These are phyloP conservation scores for Nixonia krombeini DNA, from an alignment of 1,140 invertebrate species.

Conservation along the genomic window DNA sequence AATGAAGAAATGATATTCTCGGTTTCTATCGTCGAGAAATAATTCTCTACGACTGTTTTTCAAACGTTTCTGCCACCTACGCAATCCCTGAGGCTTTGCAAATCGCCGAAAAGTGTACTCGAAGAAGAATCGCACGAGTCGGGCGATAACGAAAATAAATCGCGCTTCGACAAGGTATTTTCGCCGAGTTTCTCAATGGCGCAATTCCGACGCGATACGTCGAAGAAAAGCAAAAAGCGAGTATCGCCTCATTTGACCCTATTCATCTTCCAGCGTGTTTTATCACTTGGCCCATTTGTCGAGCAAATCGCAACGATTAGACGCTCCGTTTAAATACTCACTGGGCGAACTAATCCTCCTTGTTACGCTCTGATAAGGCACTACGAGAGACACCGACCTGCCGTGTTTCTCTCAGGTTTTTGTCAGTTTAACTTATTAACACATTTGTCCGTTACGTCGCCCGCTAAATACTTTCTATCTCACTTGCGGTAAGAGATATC, in stretches of 20 bases:
- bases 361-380: conserved; percentile 29
- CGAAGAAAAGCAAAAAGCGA: conserved; percentile 21
- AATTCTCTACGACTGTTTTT: background rate
- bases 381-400: conserved; percentile 22
- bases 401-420: conserved; percentile 19
- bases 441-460: conserved; percentile 13
- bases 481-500: conserved; percentile 9
- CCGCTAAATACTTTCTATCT: conserved; percentile 15
- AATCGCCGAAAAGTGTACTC: conserved; percentile 20
- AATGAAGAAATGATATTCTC: too few relatives aligned
- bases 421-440: conserved; percentile 30
- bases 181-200: conserved; percentile 26
- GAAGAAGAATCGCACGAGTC: conserved; percentile 14
- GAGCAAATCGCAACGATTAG: conserved; percentile 35
- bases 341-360: conserved; percentile 24
- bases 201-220: conserved; percentile 13
- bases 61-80: background rate
- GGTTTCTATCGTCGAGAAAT: too few relatives aligned
- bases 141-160: conserved; percentile 38
- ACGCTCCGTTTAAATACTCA: conserved; percentile 28
- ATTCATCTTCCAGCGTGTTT: conserved; percentile 34
- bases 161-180: conserved; percentile 22
- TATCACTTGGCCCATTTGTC: conserved; percentile 41
- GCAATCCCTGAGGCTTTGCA: too few relatives aligned
- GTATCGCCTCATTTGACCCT: conserved; percentile 41